Conservation (phyloP, 1,140 invertebrate species). For the Octopus sinensis region DNA sequence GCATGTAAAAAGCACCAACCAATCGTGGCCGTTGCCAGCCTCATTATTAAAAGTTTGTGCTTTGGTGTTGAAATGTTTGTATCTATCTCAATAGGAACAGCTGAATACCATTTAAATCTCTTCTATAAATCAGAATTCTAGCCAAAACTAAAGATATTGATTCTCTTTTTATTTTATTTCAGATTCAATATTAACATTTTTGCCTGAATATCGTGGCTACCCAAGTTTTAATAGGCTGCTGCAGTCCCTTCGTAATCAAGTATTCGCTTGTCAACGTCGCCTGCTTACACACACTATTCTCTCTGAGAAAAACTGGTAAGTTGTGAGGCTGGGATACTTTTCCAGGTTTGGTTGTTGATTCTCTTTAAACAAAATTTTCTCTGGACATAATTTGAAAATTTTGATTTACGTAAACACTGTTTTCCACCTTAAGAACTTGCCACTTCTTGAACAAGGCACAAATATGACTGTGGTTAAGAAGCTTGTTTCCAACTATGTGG, state of each 20-base stretch:
- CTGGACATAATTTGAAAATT: neutral
- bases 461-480: too few species aligned
- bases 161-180: conserved; percentile 13
- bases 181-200: conserved; percentile 35
- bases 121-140: too few species aligned
- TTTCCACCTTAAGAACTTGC: neutral
- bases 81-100: too few species aligned
- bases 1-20: too few species aligned
- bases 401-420: neutral
- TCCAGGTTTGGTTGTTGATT: neutral
- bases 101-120: too few species aligned
- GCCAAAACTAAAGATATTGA: too few species aligned
- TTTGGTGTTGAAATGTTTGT: too few species aligned
- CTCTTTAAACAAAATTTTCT: neutral
- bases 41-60: too few species aligned
- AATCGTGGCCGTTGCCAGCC: too few species aligned
- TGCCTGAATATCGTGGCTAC: conserved; percentile 63
- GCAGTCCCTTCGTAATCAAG: conserved; percentile 67
- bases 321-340: neutral
- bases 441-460: neutral
- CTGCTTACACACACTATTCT: conserved; percentile 48
- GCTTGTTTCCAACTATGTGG: too few species aligned
- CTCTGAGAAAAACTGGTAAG: conserved; percentile 54
- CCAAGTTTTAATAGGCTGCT: conserved; percentile 68
- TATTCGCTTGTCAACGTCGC: conserved; percentile 68